A percentile compares a stretch with the other conserved stretches of the same genome.
Evolutionary conservation across 2,113 vertebrate species (phyloP).

Genomic region (Bufo bufo): DNA sequence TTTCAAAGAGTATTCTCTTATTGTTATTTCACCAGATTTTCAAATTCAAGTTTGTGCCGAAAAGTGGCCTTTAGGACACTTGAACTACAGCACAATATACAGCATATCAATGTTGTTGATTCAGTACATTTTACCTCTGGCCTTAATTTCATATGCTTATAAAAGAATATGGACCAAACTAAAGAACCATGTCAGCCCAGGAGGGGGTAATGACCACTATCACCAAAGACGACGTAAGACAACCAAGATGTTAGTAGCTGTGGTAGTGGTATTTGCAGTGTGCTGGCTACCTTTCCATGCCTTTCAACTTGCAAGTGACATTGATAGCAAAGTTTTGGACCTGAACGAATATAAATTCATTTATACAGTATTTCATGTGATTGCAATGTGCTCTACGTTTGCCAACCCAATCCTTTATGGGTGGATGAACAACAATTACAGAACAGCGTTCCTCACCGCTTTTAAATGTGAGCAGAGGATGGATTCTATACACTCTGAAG

Average conservation of each 20-base stretch:
- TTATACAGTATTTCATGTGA: constrained; percentile 88
- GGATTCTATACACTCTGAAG: constrained; percentile 74
- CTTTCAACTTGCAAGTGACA: constrained; percentile 90
- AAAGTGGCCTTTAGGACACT: constrained; percentile 85
- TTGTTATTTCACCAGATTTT: constrained; percentile 79
- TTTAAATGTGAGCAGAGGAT: constrained; percentile 79
- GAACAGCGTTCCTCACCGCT: constrained; percentile 84
- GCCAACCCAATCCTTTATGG: constrained; percentile 93
- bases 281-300: constrained; percentile 93
- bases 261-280: constrained; percentile 91
- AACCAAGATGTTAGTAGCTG: constrained; percentile 91
- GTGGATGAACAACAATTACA: constrained; percentile 97
- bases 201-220: constrained; percentile 74
- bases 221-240: constrained; percentile 84
- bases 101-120: constrained; percentile 87
- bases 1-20: constrained; percentile 86
- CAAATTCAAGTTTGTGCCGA: constrained; percentile 86
- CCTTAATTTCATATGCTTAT: constrained; percentile 87
- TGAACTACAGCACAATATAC: constrained; percentile 81
- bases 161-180: constrained; percentile 88
- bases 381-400: constrained; percentile 94
- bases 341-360: constrained; percentile 90
- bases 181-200: constrained; percentile 77
- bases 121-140: constrained; percentile 85
- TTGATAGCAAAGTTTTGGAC: constrained; percentile 80